A percentile compares a stretch with the other conserved stretches of the same genome.
Evolutionary conservation across 37 sponge, comb jelly and placozoan genomes (phyloP).

Genomic region (Geodia barretti): DNA sequence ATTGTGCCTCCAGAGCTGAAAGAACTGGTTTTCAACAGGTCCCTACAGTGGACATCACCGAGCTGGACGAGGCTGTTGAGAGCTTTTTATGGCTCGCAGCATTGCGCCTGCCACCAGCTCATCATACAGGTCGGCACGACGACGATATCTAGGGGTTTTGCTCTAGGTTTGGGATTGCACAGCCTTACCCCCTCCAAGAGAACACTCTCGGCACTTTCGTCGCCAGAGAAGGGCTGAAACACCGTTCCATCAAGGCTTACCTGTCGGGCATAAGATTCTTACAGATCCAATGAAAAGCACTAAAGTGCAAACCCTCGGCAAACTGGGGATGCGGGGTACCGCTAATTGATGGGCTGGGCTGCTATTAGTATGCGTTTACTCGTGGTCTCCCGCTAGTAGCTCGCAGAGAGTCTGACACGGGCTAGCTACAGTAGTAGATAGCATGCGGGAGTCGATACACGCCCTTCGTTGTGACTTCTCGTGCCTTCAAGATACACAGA

Average conservation of each 20-base stretch:
- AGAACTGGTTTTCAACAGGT: neutral
- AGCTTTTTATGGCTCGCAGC: neutral
- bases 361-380: no score
- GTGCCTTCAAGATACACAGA: no score
- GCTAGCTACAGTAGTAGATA: no score
- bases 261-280: neutral
- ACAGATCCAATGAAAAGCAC: no score
- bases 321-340: no score
- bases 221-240: neutral
- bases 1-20: neutral
- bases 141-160: neutral
- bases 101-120: neutral
- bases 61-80: slow-evolving; percentile 8
- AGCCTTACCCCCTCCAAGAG: neutral
- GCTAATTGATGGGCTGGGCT: no score
- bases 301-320: no score
- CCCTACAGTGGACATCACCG: neutral
- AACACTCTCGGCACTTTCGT: neutral
- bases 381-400: no score
- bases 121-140: neutral
- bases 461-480: no score
- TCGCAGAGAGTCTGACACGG: no score
- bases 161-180: neutral
- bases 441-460: no score
- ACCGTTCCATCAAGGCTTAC: neutral